Conservation (phyloP, 2,797 vertebrate genomes). For the Megaceryle alcyon region DNA sequence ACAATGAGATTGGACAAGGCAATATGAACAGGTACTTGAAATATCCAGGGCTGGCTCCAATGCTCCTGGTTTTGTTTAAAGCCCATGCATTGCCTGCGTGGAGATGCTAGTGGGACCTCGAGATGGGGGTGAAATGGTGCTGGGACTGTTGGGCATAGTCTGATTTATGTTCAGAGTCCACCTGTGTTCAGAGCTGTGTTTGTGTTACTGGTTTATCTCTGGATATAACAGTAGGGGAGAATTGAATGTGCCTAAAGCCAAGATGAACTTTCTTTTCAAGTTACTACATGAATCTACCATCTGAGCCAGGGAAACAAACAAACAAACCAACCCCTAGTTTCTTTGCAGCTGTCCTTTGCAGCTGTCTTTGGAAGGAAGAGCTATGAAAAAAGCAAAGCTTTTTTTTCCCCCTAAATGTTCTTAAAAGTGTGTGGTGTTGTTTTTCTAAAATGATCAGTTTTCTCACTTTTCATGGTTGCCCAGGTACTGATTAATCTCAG, state of each 20-base stretch:
- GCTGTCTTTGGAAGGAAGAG: constrained; percentile 29
- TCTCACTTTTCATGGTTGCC: constrained; percentile 22
- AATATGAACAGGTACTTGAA: constrained; percentile 50
- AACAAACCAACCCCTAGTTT: background rate
- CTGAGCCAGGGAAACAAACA: constrained; percentile 9
- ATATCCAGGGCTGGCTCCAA: constrained; percentile 1
- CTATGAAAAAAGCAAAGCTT: background rate
- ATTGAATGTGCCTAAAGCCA: background rate
- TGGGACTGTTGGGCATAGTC: background rate
- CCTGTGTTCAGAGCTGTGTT: background rate
- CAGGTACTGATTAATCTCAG: constrained; percentile 30
- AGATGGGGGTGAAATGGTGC: background rate
- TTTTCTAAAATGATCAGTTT: constrained; percentile 51
- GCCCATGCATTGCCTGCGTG: background rate
- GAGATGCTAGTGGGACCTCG: background rate
- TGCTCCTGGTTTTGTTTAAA: constrained; percentile 39
- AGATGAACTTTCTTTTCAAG: constrained; percentile 1
- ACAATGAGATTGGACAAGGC: constrained; percentile 42
- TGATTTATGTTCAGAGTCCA: background rate
- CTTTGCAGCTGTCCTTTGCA: constrained; percentile 46
- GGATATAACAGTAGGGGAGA: background rate
- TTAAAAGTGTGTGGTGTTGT: constrained; percentile 27
- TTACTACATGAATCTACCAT: background rate
- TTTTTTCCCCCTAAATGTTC: background rate
- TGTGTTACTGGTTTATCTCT: background rate